Conservation (phyloP, 2,113 vertebrate genomes). For the Grammomys surdaster region DNA sequence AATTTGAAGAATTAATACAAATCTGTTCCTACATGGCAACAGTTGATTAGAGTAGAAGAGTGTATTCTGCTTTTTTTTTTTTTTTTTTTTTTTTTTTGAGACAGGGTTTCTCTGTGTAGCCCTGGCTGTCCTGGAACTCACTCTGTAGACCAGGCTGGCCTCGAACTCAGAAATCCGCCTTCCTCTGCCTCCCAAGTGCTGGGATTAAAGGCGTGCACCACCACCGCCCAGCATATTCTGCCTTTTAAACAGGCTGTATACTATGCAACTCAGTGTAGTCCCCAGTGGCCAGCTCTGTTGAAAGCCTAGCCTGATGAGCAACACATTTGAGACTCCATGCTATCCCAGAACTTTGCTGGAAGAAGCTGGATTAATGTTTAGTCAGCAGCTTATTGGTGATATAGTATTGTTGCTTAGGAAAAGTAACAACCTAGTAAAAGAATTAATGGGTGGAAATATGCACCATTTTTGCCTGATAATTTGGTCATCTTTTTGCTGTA, state of each 20-base stretch:
- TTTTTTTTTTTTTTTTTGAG: too few species aligned
- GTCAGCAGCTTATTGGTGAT: conserved; percentile 22
- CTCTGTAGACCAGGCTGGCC: too few species aligned
- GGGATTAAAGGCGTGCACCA: too few species aligned
- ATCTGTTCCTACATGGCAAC: not conserved
- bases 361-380: conserved; percentile 28
- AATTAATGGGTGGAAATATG: conserved; percentile 21
- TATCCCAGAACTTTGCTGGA: conserved; percentile 45
- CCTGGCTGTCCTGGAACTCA: too few species aligned
- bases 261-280: not conserved
- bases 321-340: conserved; percentile 36
- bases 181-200: too few species aligned
- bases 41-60: conserved; percentile 30
- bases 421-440: conserved; percentile 50
- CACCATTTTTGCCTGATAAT: conserved; percentile 53
- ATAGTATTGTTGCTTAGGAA: conserved; percentile 40
- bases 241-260: conserved; percentile 31
- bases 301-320: conserved; percentile 21
- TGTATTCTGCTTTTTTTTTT: conserved; percentile 45
- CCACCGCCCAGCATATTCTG: not conserved
- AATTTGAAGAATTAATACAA: not conserved
- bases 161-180: too few species aligned
- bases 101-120: too few species aligned
- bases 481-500: conserved; percentile 68
- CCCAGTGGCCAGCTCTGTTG: conserved; percentile 29